Evolutionary conservation across 2,113 vertebrate genomes (phyloP).

Genomic region (Sander vitreus): DNA sequence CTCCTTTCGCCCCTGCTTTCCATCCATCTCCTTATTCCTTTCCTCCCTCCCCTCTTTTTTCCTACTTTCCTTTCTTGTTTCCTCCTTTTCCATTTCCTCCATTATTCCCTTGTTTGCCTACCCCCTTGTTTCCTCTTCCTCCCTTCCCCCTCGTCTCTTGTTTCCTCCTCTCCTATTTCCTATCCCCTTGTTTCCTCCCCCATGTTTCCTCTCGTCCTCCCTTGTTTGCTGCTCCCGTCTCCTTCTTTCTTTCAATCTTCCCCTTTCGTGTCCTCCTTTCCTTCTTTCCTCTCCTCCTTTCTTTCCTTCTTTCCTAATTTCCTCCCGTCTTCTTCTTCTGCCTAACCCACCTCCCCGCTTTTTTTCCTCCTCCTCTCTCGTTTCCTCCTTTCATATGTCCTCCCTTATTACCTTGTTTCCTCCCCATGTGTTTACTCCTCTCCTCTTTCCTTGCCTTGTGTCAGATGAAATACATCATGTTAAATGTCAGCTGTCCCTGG

Average conservation of each 20-base stretch:
- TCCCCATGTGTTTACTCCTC: background rate
- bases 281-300: background rate
- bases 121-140: background rate
- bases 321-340: background rate
- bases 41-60: background rate
- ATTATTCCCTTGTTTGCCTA: too few relatives aligned
- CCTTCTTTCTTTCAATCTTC: too few relatives aligned
- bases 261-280: too few relatives aligned
- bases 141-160: background rate
- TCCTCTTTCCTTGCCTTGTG: background rate
- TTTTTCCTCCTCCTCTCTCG: background rate
- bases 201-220: background rate
- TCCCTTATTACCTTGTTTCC: background rate
- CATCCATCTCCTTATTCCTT: background rate
- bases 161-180: too few relatives aligned
- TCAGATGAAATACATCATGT: background rate
- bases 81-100: too few relatives aligned
- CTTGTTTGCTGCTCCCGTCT: background rate
- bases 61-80: background rate
- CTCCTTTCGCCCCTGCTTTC: too few relatives aligned
- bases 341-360: too few relatives aligned
- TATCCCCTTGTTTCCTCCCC: too few relatives aligned
- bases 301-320: background rate
- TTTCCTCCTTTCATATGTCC: background rate
- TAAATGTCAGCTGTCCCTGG: background rate